Evolutionary conservation across 1,140 invertebrate species (phyloP).

Genomic region (Sitobion miscanthi): DNA sequence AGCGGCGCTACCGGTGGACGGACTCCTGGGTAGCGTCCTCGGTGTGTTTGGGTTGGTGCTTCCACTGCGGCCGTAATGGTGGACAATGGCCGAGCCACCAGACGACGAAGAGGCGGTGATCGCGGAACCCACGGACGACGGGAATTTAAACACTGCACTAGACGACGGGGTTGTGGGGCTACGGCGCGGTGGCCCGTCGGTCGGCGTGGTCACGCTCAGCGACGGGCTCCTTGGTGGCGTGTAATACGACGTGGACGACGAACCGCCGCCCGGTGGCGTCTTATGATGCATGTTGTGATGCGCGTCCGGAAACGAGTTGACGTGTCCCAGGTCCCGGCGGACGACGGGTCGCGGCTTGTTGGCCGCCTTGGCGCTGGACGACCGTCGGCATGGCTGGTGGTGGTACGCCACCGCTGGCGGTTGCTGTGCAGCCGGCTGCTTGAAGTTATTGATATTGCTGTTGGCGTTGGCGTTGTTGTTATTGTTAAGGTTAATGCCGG

Average conservation of each 20-base stretch:
- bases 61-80: background rate
- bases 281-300: conserved; percentile 41
- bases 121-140: conserved; percentile 35
- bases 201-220: conserved; percentile 43
- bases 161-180: conserved; percentile 51
- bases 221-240: conserved; percentile 37
- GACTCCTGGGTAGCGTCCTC: conserved; percentile 46
- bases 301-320: conserved; percentile 43
- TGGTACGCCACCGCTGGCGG: background rate
- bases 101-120: conserved; percentile 16
- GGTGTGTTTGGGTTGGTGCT: background rate
- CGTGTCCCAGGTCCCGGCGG: conserved; percentile 41
- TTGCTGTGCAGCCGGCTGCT: background rate
- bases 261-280: background rate
- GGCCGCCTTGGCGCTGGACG: conserved; percentile 38
- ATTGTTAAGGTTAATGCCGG: background rate
- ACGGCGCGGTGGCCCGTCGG: background rate
- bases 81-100: background rate
- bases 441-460: background rate
- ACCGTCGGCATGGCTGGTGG: conserved; percentile 35
- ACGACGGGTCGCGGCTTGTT: conserved; percentile 31
- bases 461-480: background rate
- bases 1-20: conserved; percentile 42
- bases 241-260: conserved; percentile 41
- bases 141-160: conserved; percentile 43